phyloP scores from a whole-genome alignment of 2,888 invertebrate species.

The Mesorhabditis sp. region DNA sequence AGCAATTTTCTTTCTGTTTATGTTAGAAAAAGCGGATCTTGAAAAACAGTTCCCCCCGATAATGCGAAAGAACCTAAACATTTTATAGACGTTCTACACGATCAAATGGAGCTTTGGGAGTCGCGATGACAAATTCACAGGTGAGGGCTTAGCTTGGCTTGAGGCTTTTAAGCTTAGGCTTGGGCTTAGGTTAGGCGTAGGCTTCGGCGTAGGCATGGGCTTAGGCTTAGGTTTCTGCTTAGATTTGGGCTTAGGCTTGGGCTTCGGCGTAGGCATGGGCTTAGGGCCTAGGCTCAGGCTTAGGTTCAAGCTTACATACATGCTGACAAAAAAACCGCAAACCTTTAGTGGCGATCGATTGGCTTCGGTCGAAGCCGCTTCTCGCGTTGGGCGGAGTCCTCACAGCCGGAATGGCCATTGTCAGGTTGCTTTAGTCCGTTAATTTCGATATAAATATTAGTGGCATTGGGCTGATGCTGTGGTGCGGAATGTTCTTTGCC shows the following conservation, averaged over 20 bases:
- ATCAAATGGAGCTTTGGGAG: conserved; percentile 4
- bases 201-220: no score
- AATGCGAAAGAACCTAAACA: no score
- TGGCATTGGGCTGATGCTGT: conserved; percentile 85
- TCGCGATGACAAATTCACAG: not conserved
- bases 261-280: no score
- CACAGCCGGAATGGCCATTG: conserved; percentile 84
- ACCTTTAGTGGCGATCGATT: conserved; percentile 45
- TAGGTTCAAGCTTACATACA: no score
- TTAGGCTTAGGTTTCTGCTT: no score
- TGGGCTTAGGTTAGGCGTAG: no score
- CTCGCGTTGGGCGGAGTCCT: conserved; percentile 83
- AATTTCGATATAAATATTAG: conserved; percentile 61
- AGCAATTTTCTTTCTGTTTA: no score
- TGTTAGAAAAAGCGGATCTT: not conserved
- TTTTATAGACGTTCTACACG: not conserved
- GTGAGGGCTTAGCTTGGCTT: not conserved
- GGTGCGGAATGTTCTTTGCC: conserved; percentile 85
- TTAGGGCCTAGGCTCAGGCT: no score
- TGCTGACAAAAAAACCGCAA: no score
- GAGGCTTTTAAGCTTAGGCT: no score
- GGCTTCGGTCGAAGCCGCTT: conserved; percentile 72
- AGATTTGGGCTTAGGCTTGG: no score
- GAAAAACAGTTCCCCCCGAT: not conserved
- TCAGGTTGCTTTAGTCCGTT: conserved; percentile 19